These are phyloP conservation scores for Epizoanthus ramosus DNA, from an alignment of 92 coral and sea anemone genomes.

Conservation along the genomic window DNA sequence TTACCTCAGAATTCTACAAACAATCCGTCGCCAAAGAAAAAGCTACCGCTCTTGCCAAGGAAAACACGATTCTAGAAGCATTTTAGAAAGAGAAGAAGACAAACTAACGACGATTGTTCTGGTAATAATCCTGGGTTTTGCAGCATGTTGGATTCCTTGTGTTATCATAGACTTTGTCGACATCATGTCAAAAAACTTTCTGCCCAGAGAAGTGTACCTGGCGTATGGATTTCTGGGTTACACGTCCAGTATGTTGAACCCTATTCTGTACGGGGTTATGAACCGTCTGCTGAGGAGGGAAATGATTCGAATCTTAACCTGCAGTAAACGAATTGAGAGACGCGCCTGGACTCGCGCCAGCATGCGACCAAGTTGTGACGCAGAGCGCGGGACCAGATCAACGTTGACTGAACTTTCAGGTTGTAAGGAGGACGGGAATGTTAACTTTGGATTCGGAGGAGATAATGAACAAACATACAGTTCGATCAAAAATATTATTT, in stretches of 20 bases:
- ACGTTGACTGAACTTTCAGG: neutral
- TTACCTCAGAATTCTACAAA: constrained; percentile 66
- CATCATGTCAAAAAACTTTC: constrained; percentile 49
- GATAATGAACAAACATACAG: neutral
- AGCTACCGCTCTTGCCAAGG: constrained; percentile 70
- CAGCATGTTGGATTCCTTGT: constrained; percentile 74
- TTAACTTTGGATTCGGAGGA: neutral
- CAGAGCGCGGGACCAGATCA: neutral
- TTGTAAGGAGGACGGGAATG: neutral
- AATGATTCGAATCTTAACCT: constrained; percentile 35
- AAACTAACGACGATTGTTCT: constrained; percentile 66
- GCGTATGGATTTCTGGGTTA: constrained; percentile 67
- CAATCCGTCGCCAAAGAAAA: constrained; percentile 62
- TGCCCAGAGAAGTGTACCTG: constrained; percentile 65
- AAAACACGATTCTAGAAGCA: constrained; percentile 60
- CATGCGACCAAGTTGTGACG: neutral
- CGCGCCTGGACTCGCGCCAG: neutral
- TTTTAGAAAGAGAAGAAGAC: constrained; percentile 69
- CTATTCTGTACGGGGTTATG: constrained; percentile 73
- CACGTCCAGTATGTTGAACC: constrained; percentile 66
- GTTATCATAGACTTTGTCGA: constrained; percentile 64
- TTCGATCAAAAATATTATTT: too few species aligned
- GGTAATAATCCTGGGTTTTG: constrained; percentile 71
- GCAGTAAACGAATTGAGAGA: neutral
- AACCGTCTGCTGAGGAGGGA: constrained; percentile 71